Evolutionary conservation across 2,113 vertebrate genomes (phyloP).

Genomic region (Myotis yumanensis): DNA sequence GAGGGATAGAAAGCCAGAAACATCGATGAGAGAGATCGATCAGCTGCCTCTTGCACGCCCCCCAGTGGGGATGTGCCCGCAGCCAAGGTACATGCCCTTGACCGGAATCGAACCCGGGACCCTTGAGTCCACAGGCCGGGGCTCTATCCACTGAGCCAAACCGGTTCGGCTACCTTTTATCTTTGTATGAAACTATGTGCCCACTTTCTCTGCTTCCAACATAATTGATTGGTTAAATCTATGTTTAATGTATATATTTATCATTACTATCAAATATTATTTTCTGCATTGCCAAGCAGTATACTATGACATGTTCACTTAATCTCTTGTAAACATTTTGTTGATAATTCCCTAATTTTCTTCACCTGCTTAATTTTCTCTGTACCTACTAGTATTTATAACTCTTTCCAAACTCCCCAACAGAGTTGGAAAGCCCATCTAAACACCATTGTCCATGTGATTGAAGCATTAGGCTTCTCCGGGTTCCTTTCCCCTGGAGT

Average conservation of each 20-base stretch:
- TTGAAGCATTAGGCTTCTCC: background rate
- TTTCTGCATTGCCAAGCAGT: background rate
- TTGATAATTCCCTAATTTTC: constrained; percentile 44
- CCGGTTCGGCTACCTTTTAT: background rate
- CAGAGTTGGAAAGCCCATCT: background rate
- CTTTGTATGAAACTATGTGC: background rate
- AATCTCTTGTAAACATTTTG: background rate
- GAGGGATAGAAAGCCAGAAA: no score
- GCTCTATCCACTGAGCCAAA: no score
- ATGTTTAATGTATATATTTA: background rate
- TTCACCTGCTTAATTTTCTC: constrained; percentile 39
- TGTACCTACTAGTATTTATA: background rate
- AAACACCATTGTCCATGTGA: background rate
- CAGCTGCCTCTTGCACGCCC: no score
- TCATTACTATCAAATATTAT: background rate
- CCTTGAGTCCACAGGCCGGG: no score
- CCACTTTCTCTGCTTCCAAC: background rate
- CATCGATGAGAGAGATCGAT: no score
- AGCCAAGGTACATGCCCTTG: no score
- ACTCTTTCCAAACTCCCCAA: background rate
- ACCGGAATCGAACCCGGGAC: no score
- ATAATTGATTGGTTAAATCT: background rate
- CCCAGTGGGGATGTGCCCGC: no score
- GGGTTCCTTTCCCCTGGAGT: background rate
- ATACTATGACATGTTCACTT: constrained; percentile 17